Evolutionary conservation across 2,113 vertebrate species (phyloP), one percentile per base, ranked within the genome.

Genomic region (Lepus americanus): DNA sequence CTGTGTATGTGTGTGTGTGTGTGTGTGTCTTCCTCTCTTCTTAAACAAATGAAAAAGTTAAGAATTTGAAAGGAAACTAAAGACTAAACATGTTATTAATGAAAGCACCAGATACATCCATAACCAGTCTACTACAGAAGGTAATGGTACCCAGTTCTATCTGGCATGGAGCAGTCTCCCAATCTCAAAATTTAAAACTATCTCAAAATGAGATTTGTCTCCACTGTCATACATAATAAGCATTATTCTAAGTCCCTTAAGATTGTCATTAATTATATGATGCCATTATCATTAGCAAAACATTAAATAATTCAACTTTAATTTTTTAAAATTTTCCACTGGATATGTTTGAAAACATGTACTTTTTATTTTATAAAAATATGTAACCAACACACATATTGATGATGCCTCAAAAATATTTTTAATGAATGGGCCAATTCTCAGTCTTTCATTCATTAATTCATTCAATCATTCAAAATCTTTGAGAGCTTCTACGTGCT

Each of bases 141-240:
- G n/a, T 44, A 88, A 36, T n/a, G 90, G 77, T 29, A 85, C 76
- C 61, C 44, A 63, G 79, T 59, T 90, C 49, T 77, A 53, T 77
- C n/a, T 72, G 77, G 89, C 44, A 76, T n/a, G 16, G 94, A 66
- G 9, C 53, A 70, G 13, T 81, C 36, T 89, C 33, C n/a, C 73
- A 86, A 89, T 36, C 20, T 91, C 73, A 91, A 84, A 74, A 59
- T 74, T 74, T 5, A 67, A 85, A 94, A 72, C 49, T 84, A 82
- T 66, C 9, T 84, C 9, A 78, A 93, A 95, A 94, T n/a, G 12
- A 19, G 44, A 70, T n/a, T 79, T 92, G 39, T 16, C 51, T 59
- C 76, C 1, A 87, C 36, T 77, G 73, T 53, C 31, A 89, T 19
- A 70, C 70, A 82, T 13, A 94, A 39, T 83, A 77, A 93, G 86